Evolutionary conservation across 2,888 invertebrate species (phyloP), one percentile per base, ranked within the genome.

Genomic region (Rhingia campestris): DNA sequence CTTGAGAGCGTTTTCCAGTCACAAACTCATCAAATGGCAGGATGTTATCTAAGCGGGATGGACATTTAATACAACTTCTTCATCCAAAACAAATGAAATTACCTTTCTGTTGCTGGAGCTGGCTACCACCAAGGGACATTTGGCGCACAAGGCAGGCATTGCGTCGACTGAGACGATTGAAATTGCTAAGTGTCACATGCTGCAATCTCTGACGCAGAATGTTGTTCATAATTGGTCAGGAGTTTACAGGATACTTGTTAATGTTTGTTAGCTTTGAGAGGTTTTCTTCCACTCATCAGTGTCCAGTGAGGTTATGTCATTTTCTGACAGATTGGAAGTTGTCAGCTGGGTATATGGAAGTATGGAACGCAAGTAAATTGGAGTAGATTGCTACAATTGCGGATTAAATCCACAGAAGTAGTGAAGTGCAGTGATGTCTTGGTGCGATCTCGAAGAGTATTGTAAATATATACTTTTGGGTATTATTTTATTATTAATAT

Each of bases 1-100:
- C 96, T 90, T 96, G 93, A 3, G 91, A 89, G 89, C 94, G 93
- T 86, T 95, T 93, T 32, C 91, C 90, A 45, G 92, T 90, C 53
- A 95, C 91, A 86, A 94, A 90, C 76, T 94, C 93, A 79, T 94
- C 93, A 90, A 95, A 91, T 53, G 86, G 87, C 30, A 75, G 73
- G 12, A 47, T 47, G 32, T 70, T 74, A 14, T 85, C 86, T 86
- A 45, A 14, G 35, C 4, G 37, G n/a, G 22, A 2, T 2, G 7
- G 33, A 0, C 33, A 12, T 58, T 49, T 30, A 49, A 39, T 37
- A 41, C 12, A 45, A 32, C 10, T 9, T 63, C n/a, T 43, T 0
- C 4, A 49, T 7, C 5, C 32, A 73, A 73, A 77, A 82, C 72
- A 73, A 56, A 43, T 39, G 37, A n/a, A 56, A 22, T 39, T 73